Base-by-base conservation (phyloP, 1,140 invertebrate genomes). In the Gonioctena quinquepunctata region DNA sequence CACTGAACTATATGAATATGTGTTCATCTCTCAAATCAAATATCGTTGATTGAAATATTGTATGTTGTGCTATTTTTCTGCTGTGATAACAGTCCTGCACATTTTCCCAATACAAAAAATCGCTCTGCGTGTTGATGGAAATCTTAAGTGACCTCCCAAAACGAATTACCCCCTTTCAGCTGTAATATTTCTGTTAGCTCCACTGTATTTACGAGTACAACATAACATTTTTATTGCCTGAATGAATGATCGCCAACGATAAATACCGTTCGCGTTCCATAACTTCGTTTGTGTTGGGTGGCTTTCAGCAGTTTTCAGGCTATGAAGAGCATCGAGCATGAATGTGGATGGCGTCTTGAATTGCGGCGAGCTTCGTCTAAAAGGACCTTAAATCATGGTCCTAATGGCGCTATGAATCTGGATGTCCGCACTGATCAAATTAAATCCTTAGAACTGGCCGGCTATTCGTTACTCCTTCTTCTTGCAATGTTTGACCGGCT, bases 341-440 rank as follows among this genome's bases (percentile, higher is more conserved):
- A 69, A 70, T 70, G 54, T 62, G 48, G 67, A 62, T 65, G 69
- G 69, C 72, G 68, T 71, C 72, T 71, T 66, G 69, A 71, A 74
- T 71, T 71, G 69, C 69, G 72, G 56, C 65, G 42, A 28, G 66
- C 74, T 66, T 68, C 78, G 75, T 80, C 82, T 82, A 82, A 83
- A 83, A 83, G 82, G 77, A 71, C 77, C 77, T 71, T 81, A 82
- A 75, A 82, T 82, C 81, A 82, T 82, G 72, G 74, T 72, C 72
- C 74, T 82, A 83, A 83, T 83, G 82, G 82, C 78, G 79, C 82
- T 81, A 83, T 83, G 82, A 81, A 83, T 83, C 82, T 83, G 76
- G 80, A 82, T 81, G 82, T 82, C 81, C 81, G 76, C 79, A 77
- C 77, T 80, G 82, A 83, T 83, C 82, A 83, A 83, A 83, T 83